A percentile compares a stretch with the other conserved stretches of the same genome.
phyloP scores from a whole-genome alignment of 2,797 vertebrate species.

The Ispidina picta region DNA sequence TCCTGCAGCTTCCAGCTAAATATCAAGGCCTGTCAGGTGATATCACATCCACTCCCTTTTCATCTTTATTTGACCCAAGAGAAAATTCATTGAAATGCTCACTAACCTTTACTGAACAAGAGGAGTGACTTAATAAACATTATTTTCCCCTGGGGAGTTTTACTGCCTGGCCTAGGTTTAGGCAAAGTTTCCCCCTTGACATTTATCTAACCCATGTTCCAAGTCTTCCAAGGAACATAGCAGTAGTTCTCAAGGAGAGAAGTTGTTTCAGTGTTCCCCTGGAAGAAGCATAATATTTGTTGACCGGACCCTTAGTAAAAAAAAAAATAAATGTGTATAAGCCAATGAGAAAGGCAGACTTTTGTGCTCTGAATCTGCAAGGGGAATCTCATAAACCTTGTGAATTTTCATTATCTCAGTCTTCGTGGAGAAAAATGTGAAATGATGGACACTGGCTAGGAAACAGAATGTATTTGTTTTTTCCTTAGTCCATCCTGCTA shows the following conservation, averaged over 20 bases:
- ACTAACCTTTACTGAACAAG: slow-evolving; percentile 53
- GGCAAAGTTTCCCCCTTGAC: slow-evolving; percentile 45
- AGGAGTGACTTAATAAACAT: slow-evolving; percentile 16
- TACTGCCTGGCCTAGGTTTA: slow-evolving; percentile 28
- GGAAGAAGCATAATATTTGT: slow-evolving; percentile 38
- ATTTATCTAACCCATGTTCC: slow-evolving; percentile 46
- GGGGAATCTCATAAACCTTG: slow-evolving; percentile 24
- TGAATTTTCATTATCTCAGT: background rate
- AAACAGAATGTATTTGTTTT: slow-evolving; percentile 1
- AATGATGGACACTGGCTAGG: background rate
- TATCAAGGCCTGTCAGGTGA: slow-evolving; percentile 35
- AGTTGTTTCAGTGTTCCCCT: background rate
- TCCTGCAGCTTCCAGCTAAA: slow-evolving; percentile 5
- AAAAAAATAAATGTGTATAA: background rate
- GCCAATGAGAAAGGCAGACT: slow-evolving; percentile 46
- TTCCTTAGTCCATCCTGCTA: slow-evolving; percentile 6
- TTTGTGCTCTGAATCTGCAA: slow-evolving; percentile 46
- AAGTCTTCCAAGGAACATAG: slow-evolving; percentile 45
- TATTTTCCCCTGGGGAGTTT: slow-evolving; percentile 30
- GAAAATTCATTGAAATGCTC: slow-evolving; percentile 27
- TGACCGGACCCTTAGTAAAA: slow-evolving; percentile 33
- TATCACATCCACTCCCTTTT: slow-evolving; percentile 6
- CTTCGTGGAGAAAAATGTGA: slow-evolving; percentile 33
- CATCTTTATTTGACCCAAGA: slow-evolving; percentile 37
- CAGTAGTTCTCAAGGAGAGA: slow-evolving; percentile 9